Evolutionary conservation across 2,113 vertebrate genomes (phyloP), one percentile per base, ranked within the genome.

Genomic region (Gavialis gangeticus): DNA sequence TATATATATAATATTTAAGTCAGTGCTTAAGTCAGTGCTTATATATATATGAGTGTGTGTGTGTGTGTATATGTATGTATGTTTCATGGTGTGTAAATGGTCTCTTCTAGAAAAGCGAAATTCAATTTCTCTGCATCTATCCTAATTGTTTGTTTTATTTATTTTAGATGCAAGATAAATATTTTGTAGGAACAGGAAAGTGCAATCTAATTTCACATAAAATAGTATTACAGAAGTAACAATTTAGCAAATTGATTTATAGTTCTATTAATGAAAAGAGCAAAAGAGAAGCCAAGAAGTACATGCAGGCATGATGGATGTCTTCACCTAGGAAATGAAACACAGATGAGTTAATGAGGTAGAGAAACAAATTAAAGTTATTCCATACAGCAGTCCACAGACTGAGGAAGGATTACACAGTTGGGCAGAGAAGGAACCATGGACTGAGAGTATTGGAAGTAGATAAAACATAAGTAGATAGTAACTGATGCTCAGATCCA

Each of bases 321-420:
- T 63, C 37, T 79, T 56, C 58, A 80, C 87, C 75, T 3, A 34
- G 58, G 0, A 0, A 19, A 6, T 89, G 60, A 64, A 86, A 80
- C 64, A 34, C 13, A 60, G 17, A 4, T 66, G 37, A 58, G 57
- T 2, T 22, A 24, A 0, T 1, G 10, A 17, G 18, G 67, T 37
- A 60, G 18, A 69, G n/a, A 78, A 6, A 12, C 2, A 30, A 82
- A 54, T 37, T 37, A 71, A 71, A 24, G 7, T 18, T 0, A 0
- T n/a, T 76, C 28, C 14, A 18, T 24, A 79, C 4, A 11, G 34
- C 57, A 77, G 34, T 46, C 46, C 9, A 7, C 22, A 67, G 27
- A 10, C 12, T 0, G 0, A 5, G 21, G 62, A 73, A 30, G 6
- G 1, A 0, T 0, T 82, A 5, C 10, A 76, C 17, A 12, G 67